Evolutionary conservation across 2,888 invertebrate species (phyloP).

Genomic region (Oxycera nigricornis): DNA sequence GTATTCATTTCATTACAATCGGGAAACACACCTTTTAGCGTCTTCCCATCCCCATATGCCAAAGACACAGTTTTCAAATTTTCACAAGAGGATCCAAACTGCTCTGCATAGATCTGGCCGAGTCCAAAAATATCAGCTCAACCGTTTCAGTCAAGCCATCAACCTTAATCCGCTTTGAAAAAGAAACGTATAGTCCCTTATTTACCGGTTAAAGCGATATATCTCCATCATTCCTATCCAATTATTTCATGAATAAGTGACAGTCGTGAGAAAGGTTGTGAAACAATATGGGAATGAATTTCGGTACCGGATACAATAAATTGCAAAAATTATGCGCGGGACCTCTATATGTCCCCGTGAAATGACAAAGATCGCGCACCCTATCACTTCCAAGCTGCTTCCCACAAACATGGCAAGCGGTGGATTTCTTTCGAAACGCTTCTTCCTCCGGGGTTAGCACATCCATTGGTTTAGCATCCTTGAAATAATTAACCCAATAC

Average conservation of each 20-base stretch:
- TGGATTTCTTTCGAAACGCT: not conserved
- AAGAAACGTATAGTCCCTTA: conserved; percentile 42
- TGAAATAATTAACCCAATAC: not conserved
- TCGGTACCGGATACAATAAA: not conserved
- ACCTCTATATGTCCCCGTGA: not conserved
- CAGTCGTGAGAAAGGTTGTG: not conserved
- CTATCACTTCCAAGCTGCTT: too few relatives aligned
- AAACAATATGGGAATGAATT: not conserved
- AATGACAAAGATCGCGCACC: not conserved
- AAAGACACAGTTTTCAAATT: conserved; percentile 9
- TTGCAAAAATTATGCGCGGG: not conserved
- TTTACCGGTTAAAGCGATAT: not conserved
- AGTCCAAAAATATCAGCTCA: conserved; percentile 30
- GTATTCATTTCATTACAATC: too few relatives aligned
- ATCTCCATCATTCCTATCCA: not conserved
- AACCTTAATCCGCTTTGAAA: conserved; percentile 48
- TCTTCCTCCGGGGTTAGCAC: not conserved
- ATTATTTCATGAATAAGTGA: not conserved
- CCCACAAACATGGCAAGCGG: not conserved
- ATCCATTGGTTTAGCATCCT: not conserved
- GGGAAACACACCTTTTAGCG: too few relatives aligned
- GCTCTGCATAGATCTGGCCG: conserved; percentile 23
- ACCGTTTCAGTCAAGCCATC: conserved; percentile 21
- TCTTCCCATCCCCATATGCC: too few relatives aligned
- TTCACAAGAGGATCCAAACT: conserved; percentile 28